Percentiles rank a stretch among this genome's conserved stretches.
These are phyloP conservation scores for Naso thynnoides DNA, from an alignment of 2,797 vertebrate genomes.

Conservation along the genomic window DNA sequence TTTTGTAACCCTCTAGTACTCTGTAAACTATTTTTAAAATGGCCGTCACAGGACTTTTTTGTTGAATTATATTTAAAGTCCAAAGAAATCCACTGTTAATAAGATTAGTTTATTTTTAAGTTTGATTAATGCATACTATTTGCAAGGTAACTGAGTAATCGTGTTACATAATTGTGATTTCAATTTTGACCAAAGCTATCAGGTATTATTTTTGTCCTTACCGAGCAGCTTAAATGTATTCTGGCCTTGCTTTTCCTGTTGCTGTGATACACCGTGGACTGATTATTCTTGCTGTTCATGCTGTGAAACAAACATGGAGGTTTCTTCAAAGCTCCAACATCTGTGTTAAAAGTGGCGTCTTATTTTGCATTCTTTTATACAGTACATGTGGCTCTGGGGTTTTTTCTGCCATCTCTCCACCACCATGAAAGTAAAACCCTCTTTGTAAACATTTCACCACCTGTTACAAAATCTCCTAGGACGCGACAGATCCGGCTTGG, in stretches of 20 bases:
- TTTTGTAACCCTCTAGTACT: too few relatives aligned
- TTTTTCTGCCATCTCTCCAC: not conserved
- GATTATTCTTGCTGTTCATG: not conserved
- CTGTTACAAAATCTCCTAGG: constrained; percentile 40
- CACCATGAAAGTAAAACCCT: constrained; percentile 19
- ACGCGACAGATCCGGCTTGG: constrained; percentile 25
- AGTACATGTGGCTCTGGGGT: not conserved
- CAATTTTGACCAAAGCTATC: too few relatives aligned
- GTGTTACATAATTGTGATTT: too few relatives aligned
- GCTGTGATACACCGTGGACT: not conserved
- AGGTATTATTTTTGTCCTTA: too few relatives aligned
- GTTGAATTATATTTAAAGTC: too few relatives aligned
- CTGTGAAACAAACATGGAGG: not conserved
- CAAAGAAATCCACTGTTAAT: too few relatives aligned
- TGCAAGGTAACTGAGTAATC: too few relatives aligned
- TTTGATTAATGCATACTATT: too few relatives aligned
- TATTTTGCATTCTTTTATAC: not conserved
- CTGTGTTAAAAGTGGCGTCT: not conserved
- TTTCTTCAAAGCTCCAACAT: not conserved
- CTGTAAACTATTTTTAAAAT: too few relatives aligned
- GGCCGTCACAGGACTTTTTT: too few relatives aligned
- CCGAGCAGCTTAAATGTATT: not conserved
- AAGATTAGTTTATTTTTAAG: too few relatives aligned
- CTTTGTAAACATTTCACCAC: constrained; percentile 24
- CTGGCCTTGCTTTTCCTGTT: not conserved